These are phyloP conservation scores for Pachypanchax playfairii DNA, from an alignment of 2,113 vertebrate genomes.

Conservation along the genomic window DNA sequence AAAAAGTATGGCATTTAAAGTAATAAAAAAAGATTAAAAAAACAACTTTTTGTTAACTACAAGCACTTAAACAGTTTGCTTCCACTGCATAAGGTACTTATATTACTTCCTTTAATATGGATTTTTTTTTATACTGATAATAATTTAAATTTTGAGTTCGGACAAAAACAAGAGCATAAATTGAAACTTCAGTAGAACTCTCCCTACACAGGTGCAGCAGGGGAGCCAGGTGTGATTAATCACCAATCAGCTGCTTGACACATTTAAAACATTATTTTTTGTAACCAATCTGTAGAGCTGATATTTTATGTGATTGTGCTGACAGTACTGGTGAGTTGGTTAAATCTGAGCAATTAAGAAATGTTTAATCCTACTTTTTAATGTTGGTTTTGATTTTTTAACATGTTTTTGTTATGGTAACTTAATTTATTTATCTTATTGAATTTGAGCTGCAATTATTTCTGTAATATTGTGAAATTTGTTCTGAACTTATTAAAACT, in stretches of 20 bases:
- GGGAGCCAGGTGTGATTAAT: slow-evolving; percentile 60
- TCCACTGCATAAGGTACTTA: background rate
- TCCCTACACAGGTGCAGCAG: slow-evolving; percentile 6
- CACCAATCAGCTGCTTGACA: slow-evolving; percentile 22
- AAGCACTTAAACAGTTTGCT: background rate
- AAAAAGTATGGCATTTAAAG: too few relatives aligned
- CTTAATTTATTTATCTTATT: background rate
- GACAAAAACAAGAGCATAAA: background rate
- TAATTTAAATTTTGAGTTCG: background rate
- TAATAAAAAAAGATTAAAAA: background rate
- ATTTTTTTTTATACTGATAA: background rate
- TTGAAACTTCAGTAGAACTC: background rate
- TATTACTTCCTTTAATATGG: background rate
- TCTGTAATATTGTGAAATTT: background rate
- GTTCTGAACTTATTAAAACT: background rate
- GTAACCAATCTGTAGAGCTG: accelerated
- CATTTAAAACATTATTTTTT: slow-evolving; percentile 25
- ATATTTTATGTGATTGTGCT: background rate
- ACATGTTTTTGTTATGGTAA: background rate
- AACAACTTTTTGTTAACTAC: too few relatives aligned
- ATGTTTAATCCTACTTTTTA: too few relatives aligned
- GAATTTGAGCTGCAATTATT: background rate
- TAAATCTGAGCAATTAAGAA: too few relatives aligned
- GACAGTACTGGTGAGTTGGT: slow-evolving; percentile 20
- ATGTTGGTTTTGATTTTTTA: background rate